These are phyloP conservation scores for Xanthorhoe designata DNA, from an alignment of 2,888 invertebrate genomes.

Conservation along the genomic window DNA sequence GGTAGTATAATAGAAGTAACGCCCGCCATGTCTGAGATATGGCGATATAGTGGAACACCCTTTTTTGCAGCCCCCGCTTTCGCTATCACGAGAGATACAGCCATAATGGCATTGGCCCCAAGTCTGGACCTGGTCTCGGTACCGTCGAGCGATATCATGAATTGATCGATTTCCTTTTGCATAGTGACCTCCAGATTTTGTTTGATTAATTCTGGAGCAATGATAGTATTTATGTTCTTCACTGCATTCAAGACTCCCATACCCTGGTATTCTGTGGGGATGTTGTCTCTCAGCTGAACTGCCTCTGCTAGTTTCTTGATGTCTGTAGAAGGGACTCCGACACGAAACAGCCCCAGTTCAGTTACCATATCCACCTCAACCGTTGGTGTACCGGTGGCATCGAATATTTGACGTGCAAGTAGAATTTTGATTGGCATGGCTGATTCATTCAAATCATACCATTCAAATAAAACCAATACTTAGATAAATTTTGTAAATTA, in stretches of 20 bases:
- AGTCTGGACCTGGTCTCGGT: slow-evolving; percentile 97
- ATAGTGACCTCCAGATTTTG: slow-evolving; percentile 94
- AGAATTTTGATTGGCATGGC: slow-evolving; percentile 95
- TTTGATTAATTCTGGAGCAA: slow-evolving; percentile 92
- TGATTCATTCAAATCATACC: slow-evolving; percentile 7
- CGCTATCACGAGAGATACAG: slow-evolving; percentile 97
- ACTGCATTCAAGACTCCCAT: slow-evolving; percentile 97
- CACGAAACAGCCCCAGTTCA: slow-evolving; percentile 94
- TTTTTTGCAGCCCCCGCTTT: slow-evolving; percentile 99
- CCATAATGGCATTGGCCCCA: slow-evolving; percentile 98
- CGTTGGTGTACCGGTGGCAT: slow-evolving; percentile 98
- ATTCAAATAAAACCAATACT: slow-evolving; percentile 8
- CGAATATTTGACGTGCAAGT: slow-evolving; percentile 97
- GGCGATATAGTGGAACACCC: slow-evolving; percentile 93
- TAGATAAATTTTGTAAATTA: neutral
- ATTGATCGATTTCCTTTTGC: slow-evolving; percentile 95
- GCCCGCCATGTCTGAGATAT: slow-evolving; percentile 98
- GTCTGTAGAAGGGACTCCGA: slow-evolving; percentile 98
- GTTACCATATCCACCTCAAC: slow-evolving; percentile 96
- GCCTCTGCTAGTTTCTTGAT: slow-evolving; percentile 97
- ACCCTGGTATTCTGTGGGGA: slow-evolving; percentile 94
- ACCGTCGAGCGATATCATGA: slow-evolving; percentile 95
- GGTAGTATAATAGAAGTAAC: slow-evolving; percentile 96
- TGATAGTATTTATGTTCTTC: slow-evolving; percentile 93
- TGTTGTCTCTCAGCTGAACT: slow-evolving; percentile 96